Conservation (phyloP, 2,888 invertebrate species). For the Trichopoda pennipes region DNA sequence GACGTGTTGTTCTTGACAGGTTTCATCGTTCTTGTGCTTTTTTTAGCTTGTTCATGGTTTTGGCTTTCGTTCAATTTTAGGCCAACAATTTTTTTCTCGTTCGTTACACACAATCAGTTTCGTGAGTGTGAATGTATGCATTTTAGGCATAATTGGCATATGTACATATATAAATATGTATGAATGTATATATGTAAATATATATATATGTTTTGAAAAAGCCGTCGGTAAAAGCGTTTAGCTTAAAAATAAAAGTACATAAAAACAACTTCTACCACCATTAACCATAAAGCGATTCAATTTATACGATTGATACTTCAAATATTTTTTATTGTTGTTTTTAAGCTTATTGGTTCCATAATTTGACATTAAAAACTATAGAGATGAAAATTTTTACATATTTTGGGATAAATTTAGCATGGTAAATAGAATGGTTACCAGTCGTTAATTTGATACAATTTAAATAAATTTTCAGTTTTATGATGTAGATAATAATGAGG, state of each 20-base stretch:
- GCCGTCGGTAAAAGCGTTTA: constrained; percentile 39
- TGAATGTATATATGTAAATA: background rate
- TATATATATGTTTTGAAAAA: background rate
- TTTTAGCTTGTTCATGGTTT: constrained; percentile 24
- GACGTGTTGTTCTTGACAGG: constrained; percentile 49
- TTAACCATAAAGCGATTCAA: too few species aligned
- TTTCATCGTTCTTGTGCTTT: constrained; percentile 29
- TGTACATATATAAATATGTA: background rate
- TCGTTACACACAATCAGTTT: constrained; percentile 46
- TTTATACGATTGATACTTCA: too few species aligned
- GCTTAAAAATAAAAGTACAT: background rate
- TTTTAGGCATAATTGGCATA: constrained; percentile 41
- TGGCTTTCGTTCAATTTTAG: background rate
- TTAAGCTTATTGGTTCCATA: too few species aligned
- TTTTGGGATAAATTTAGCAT: too few species aligned
- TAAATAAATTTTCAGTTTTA: too few species aligned
- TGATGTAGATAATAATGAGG: too few species aligned
- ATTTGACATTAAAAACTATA: too few species aligned
- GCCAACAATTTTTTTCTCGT: constrained; percentile 9
- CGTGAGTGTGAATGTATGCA: constrained; percentile 60
- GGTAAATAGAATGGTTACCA: too few species aligned
- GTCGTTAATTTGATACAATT: too few species aligned
- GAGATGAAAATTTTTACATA: too few species aligned
- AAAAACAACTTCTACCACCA: too few species aligned
- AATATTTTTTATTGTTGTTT: too few species aligned